Percentiles rank a stretch among this genome's conserved stretches.
phyloP scores from a whole-genome alignment of 2,888 invertebrate species.

The Glaucopsyche alexis region DNA sequence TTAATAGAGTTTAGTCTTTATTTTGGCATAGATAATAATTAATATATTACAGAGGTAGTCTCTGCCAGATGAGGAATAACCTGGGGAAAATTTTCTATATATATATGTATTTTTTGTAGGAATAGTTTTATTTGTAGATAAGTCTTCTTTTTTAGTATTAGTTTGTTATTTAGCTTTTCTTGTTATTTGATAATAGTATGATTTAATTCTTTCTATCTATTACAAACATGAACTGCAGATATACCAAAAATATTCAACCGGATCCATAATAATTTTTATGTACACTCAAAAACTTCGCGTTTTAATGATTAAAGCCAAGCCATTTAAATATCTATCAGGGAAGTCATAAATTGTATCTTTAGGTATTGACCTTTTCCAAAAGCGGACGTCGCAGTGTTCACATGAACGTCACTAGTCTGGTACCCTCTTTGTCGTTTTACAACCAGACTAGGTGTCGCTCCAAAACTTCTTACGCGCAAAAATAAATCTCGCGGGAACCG shows the following conservation, averaged over 20 bases:
- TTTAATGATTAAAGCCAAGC: background rate
- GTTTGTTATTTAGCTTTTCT: too few relatives aligned
- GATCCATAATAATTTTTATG: background rate
- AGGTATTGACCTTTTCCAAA: background rate
- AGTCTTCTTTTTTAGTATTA: too few relatives aligned
- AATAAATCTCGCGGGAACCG: too few relatives aligned
- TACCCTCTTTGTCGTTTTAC: background rate
- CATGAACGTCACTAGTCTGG: background rate
- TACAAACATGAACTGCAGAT: background rate
- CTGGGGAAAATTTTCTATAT: too few relatives aligned
- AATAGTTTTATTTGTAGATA: too few relatives aligned
- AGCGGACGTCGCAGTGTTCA: conserved; percentile 5
- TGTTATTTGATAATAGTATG: too few relatives aligned
- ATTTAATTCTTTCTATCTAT: too few relatives aligned
- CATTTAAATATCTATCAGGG: conserved; percentile 3
- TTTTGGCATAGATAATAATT: background rate
- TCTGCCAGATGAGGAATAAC: too few relatives aligned
- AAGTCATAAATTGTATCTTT: background rate
- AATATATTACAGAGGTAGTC: too few relatives aligned
- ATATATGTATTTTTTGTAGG: too few relatives aligned
- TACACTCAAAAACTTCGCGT: background rate
- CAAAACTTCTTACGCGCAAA: too few relatives aligned
- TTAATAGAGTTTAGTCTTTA: background rate
- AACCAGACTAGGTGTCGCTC: background rate
- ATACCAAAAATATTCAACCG: background rate